A percentile compares a stretch with the other conserved stretches of the same genome.
phyloP scores from a whole-genome alignment of 2,888 invertebrate species.

The Noctua janthina region DNA sequence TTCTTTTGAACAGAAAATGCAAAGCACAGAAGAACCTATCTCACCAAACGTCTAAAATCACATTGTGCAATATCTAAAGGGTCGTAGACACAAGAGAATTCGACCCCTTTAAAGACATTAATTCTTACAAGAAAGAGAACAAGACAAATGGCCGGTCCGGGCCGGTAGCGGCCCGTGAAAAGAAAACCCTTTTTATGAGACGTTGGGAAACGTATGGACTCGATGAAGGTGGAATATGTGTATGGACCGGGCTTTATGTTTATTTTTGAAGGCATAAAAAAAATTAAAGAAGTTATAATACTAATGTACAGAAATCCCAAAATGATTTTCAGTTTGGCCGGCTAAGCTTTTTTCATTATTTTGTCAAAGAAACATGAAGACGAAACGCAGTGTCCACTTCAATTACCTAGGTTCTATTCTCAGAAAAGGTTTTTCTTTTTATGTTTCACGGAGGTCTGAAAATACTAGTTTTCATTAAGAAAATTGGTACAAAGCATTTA shows the following conservation, averaged over 20 bases:
- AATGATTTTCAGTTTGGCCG: not conserved
- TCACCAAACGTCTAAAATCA: slow-evolving; percentile 51
- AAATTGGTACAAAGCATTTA: not conserved
- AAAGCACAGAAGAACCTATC: not conserved
- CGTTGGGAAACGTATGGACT: slow-evolving; percentile 69
- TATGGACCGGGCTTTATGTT: not conserved
- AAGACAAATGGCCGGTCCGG: slow-evolving; percentile 77
- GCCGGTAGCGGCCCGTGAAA: slow-evolving; percentile 78
- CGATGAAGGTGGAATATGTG: slow-evolving; percentile 13
- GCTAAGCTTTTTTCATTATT: not conserved
- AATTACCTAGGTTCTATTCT: not conserved
- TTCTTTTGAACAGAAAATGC: not conserved
- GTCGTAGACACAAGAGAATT: slow-evolving; percentile 72
- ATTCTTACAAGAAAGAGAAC: slow-evolving; percentile 80
- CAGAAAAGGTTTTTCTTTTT: not conserved
- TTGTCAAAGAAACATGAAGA: not conserved
- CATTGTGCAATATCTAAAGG: slow-evolving; percentile 57
- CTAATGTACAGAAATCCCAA: not conserved
- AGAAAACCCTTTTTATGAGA: slow-evolving; percentile 83
- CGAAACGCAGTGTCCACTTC: too few relatives aligned
- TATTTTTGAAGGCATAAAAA: too few relatives aligned
- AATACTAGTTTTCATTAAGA: not conserved
- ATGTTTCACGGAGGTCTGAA: not conserved
- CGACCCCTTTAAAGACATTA: slow-evolving; percentile 81
- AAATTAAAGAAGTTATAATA: not conserved